These are phyloP conservation scores for Nebria ingens DNA, from an alignment of 1,140 invertebrate genomes.

Conservation along the genomic window DNA sequence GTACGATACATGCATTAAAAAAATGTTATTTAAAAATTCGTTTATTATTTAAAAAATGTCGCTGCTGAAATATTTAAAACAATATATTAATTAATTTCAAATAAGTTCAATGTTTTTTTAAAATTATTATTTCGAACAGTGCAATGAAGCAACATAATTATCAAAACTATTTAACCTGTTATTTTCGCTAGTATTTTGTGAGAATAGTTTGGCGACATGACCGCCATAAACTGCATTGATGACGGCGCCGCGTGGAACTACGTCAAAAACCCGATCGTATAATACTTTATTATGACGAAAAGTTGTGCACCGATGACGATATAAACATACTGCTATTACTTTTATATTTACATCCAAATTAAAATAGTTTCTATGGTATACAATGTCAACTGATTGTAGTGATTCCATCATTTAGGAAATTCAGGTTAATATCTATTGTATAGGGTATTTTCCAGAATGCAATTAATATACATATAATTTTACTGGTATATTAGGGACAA, in stretches of 20 bases:
- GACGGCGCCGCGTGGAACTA: background rate
- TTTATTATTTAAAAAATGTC: no score
- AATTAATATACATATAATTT: no score
- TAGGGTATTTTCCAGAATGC: no score
- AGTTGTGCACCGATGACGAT: background rate
- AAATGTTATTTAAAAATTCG: no score
- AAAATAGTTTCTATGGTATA: background rate
- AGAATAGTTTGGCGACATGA: background rate
- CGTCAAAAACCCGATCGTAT: background rate
- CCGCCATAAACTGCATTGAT: background rate
- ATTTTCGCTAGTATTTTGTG: background rate
- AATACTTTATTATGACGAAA: background rate
- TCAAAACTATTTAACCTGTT: background rate
- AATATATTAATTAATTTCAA: no score
- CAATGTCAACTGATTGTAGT: no score
- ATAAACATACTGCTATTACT: background rate
- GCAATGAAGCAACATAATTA: background rate
- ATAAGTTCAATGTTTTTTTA: no score
- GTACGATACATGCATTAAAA: no score
- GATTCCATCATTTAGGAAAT: no score
- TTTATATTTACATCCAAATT: background rate
- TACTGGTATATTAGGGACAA: no score
- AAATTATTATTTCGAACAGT: background rate
- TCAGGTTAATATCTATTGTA: no score
- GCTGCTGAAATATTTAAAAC: no score